These are phyloP conservation scores for Schizopygopsis pylzovi DNA, from an alignment of 2,797 vertebrate species.

Conservation along the genomic window DNA sequence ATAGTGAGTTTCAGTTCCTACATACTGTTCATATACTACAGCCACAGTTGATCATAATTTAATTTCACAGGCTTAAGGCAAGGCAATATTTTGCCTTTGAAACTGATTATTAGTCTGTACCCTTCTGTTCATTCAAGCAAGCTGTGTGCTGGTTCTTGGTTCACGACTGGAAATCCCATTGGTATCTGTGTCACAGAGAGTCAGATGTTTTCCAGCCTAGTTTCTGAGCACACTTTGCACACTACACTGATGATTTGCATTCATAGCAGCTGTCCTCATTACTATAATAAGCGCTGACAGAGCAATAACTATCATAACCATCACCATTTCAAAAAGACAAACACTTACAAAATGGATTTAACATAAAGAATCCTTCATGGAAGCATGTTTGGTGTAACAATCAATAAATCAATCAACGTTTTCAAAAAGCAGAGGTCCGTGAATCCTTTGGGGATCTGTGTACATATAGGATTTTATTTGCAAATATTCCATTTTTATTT, in stretches of 20 bases:
- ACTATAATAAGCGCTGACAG: constrained; percentile 44
- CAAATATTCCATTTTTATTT: background rate
- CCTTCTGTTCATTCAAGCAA: background rate
- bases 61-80: background rate
- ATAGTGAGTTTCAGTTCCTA: background rate
- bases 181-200: constrained; percentile 42
- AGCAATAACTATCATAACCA: constrained; percentile 19
- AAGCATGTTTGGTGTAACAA: background rate
- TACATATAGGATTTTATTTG: background rate
- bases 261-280: constrained; percentile 45
- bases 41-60: background rate
- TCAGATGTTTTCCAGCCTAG: constrained; percentile 42
- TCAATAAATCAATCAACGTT: background rate
- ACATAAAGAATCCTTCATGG: background rate
- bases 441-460: background rate
- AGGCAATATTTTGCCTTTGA: background rate
- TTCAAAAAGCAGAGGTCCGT: background rate
- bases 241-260: constrained; percentile 35
- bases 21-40: background rate
- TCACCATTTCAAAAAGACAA: background rate
- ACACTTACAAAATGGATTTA: background rate
- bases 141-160: background rate
- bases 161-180: constrained; percentile 22
- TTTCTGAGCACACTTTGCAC: constrained; percentile 18
- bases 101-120: background rate